Base-by-base conservation (phyloP, 2,797 vertebrate species). In the Diglossa cyanea region DNA sequence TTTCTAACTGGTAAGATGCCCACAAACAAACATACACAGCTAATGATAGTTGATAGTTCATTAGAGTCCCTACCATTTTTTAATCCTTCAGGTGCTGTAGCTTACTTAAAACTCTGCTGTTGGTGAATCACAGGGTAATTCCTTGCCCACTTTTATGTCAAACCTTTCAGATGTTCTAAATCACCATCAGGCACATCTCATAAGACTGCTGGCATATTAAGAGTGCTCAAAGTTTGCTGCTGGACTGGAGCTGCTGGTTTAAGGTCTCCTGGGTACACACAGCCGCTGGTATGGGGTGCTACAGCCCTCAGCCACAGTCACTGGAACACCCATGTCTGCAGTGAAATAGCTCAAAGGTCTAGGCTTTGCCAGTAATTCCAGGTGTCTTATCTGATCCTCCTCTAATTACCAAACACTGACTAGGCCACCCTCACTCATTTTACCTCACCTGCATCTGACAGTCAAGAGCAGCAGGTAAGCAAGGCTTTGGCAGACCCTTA, bases 251-350 rank as follows among this genome's bases (percentile, higher is more conserved):
- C 18, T 62, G 35, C 37, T 4, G 5, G 26, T n/a, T 35, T 28
- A 40, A 65, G 39, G 40, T 48, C 17, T 25, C 20, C 13, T 83
- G 85, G 45, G 33, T 65, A 42, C 37, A 39, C 8, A 10, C 23
- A 77, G 50, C 26, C 3, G 1, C 30, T 84, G 35, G 9, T 19
- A 6, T 2, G 10, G 58, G 30, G 17, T 33, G 6, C 45, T 48
- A 15, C 17, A 28, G 25, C 23, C 55, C 42, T 15, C 39, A n/a
- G 7, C 24, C 42, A 25, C 28, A 0, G 0, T 6, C 1, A 2
- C 42, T 37, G 45, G 62, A 45, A 54, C n/a, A 40, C 4, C 17
- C 15, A 4, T 0, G 8, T 47, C 72, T 67, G 37, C 58, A 54
- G 3, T 1, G 3, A 7, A 42, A 31, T 1, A 74, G 37, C 48